Base-by-base conservation (phyloP, 1,140 invertebrate species). In the Chionoecetes opilio region DNA sequence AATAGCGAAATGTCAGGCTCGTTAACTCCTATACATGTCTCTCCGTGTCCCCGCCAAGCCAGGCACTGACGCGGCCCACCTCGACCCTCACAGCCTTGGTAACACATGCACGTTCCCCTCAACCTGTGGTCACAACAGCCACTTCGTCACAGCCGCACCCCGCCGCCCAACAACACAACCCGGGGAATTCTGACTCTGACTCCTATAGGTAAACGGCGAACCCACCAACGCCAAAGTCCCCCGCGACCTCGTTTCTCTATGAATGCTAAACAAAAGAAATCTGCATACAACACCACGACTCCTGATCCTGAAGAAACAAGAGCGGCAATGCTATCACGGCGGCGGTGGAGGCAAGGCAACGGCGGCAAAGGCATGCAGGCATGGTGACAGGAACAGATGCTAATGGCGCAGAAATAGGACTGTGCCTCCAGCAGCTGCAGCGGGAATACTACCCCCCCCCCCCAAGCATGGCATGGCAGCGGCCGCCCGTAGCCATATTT, bases 401-500 rank as follows among this genome's bases (percentile, higher is more conserved):
- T 75, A 75, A 75, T 75, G 63, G 63, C 26, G 26, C 63, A 75
- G 63, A 75, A 75, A 75, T 75, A 75, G 63, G 63, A 75, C 63
- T n/a, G n/a, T n/a, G 63, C 63, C 63, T 75, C 63, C 63, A 6
- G 63, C 63, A 75, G 63, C 63, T 75, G 63, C 63, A 75, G 63
- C 63, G 63, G 63, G 1, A 75, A 26, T 26, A 75, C 21, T 26
- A 75, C 63, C 87, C 17, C 21, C 38, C 34, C 87, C 34, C 6
- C 26, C 46, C 46, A 14, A 14, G 21, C 46, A 34, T 38, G 29
- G 87, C 41, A 46, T 89, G 87, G 37, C 32, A 75, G 32, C 75
- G 53, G n/a, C 91, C 91, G 35, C 34, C 91, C 75, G 37, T 92
- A 85, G 29, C 91, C 75, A 82, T 92, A 92, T 92, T 92, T 92